Conservation (phyloP, 2,797 vertebrate genomes). For the Psittacula derbiana region DNA sequence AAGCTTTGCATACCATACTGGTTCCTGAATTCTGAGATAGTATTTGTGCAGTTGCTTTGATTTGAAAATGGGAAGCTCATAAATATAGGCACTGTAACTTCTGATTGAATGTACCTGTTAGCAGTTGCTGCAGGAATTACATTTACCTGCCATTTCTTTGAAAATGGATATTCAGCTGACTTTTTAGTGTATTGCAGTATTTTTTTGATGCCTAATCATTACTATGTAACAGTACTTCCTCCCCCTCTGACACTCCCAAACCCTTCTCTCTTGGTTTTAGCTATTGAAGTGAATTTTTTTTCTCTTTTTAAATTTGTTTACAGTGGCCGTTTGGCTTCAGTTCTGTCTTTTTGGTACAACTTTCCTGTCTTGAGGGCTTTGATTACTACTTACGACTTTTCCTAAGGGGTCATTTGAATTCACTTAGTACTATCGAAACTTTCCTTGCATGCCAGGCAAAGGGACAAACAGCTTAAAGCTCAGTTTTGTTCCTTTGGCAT, state of each 20-base stretch:
- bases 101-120: neutral
- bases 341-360: neutral
- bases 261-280: neutral
- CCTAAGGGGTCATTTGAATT: neutral
- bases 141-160: neutral
- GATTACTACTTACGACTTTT: neutral
- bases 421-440: neutral
- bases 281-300: neutral
- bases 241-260: neutral
- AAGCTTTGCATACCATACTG: neutral
- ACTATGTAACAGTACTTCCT: neutral
- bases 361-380: neutral
- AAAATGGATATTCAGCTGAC: neutral
- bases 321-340: neutral
- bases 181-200: neutral
- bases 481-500: neutral
- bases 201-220: neutral
- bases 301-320: neutral
- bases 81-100: neutral
- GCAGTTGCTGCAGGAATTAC: neutral
- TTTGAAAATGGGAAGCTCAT: neutral
- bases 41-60: neutral
- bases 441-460: neutral
- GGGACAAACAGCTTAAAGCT: neutral
- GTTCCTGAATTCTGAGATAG: neutral